Evolutionary conservation across 2,888 invertebrate genomes (phyloP).

Genomic region (Cantharis lateralis): DNA sequence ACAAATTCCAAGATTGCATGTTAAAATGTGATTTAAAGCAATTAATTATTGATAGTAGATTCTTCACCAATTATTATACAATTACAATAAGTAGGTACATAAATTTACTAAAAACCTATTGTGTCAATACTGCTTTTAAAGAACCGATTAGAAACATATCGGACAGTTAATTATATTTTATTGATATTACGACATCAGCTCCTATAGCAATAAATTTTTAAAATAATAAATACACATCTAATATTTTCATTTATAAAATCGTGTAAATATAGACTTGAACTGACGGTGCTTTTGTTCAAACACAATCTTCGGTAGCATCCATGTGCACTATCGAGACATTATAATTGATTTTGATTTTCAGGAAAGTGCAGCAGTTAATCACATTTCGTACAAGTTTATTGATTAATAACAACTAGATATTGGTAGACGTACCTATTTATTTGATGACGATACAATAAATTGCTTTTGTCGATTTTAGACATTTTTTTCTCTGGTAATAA

Average conservation of each 20-base stretch:
- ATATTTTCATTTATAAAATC: neutral
- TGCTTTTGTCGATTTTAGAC: neutral
- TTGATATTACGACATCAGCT: neutral
- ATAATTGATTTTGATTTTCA: neutral
- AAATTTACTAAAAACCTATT: neutral
- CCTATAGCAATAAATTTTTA: no score
- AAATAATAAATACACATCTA: neutral
- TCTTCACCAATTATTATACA: neutral
- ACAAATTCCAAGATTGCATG: neutral
- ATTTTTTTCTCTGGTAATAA: neutral
- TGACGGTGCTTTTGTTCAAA: neutral
- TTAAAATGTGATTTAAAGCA: neutral
- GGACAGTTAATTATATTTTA: neutral
- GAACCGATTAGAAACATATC: neutral
- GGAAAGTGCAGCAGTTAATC: neutral
- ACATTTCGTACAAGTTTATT: neutral
- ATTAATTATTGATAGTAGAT: neutral
- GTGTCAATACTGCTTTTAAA: neutral
- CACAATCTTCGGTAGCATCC: neutral
- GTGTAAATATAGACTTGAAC: neutral
- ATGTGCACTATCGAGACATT: neutral
- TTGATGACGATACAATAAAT: neutral
- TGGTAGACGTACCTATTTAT: neutral
- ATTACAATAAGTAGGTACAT: neutral
- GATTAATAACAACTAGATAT: conserved; percentile 5